Base-by-base conservation (phyloP, 37 sponge, comb jelly and placozoan genomes). In the Dysidea cf. avara region DNA sequence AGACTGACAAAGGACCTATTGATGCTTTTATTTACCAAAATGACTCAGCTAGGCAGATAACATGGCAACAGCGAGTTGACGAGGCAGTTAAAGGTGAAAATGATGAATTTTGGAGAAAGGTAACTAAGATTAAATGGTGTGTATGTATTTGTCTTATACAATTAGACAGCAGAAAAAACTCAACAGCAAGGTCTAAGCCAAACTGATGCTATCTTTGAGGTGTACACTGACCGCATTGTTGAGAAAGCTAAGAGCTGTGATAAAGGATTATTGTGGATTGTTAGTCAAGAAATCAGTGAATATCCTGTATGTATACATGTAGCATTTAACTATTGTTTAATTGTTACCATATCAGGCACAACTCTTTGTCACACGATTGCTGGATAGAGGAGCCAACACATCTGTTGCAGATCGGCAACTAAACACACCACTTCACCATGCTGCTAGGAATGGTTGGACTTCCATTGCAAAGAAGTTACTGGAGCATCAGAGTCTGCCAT, bases 131-230 rank as follows among this genome's bases (percentile, higher is more conserved):
- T 43, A 43, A 9, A 43, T 43, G 9, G 9, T 43, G 9, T 9
- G 9, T 9, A 43, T 9, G 9, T 12, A 43, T 43, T 43, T 9
- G 9, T 9, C 5, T 43, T 43, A 12, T 43, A 9, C 46, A 43
- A 5, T 2, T 22, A 79, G 80, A 61, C 69, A 21, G 22, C 63
- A 24, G 37, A 70, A 33, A 83, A 83, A 32, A 83, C 77, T 34
- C 77, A 63, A 26, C 34, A 60, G 14, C 34, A 35, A 21, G 37
- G 46, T 24, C 5, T 83, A 28, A 53, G 26, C 20, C 59, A 61
- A 40, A 51, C 68, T 2, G 84, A 83, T 33, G 84, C 84, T 31
- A 76, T 83, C 33, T 30, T 83, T 34, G 84, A 83, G 32, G 77
- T 76, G 61, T 83, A 70, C 66, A 69, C 66, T 20, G 84, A 83